Evolutionary conservation across 1,140 invertebrate species (phyloP).

Genomic region (Pogonus chalceus): DNA sequence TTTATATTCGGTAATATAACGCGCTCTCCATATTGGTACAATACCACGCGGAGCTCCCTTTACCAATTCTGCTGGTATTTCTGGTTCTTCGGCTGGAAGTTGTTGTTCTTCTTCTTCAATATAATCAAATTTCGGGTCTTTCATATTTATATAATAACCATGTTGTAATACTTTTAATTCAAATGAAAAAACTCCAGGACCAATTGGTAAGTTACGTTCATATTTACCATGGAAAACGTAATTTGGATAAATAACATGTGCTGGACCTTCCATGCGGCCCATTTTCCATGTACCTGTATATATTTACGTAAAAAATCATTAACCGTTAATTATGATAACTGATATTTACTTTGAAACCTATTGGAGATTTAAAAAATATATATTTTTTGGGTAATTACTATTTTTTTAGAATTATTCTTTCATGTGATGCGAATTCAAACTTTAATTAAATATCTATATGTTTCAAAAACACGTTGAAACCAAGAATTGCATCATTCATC

Average conservation of each 20-base stretch:
- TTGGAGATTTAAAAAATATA: too few species aligned
- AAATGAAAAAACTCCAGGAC: constrained; percentile 56
- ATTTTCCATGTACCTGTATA: constrained; percentile 54
- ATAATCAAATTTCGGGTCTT: constrained; percentile 41
- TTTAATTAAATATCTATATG: too few species aligned
- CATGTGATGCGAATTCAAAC: too few species aligned
- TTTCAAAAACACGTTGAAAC: too few species aligned
- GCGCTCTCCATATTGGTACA: constrained; percentile 48
- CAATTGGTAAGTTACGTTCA: constrained; percentile 49
- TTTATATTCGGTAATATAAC: constrained; percentile 52
- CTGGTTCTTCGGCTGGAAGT: neutral
- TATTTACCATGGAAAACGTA: constrained; percentile 55
- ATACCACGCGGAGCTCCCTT: constrained; percentile 22
- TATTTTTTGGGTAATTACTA: too few species aligned
- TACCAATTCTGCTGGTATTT: constrained; percentile 16
- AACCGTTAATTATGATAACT: too few species aligned
- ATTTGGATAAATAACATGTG: constrained; percentile 48
- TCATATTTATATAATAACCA: constrained; percentile 48
- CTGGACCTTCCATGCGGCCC: constrained; percentile 54
- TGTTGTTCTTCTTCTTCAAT: constrained; percentile 32
- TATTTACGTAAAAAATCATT: too few species aligned
- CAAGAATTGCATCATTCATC: too few species aligned
- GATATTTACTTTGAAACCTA: too few species aligned
- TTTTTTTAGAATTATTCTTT: too few species aligned
- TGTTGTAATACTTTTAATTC: constrained; percentile 55